Evolutionary conservation across 2,888 invertebrate genomes (phyloP), one percentile per base, ranked within the genome.

Genomic region (Hydrotaea diabolus): DNA sequence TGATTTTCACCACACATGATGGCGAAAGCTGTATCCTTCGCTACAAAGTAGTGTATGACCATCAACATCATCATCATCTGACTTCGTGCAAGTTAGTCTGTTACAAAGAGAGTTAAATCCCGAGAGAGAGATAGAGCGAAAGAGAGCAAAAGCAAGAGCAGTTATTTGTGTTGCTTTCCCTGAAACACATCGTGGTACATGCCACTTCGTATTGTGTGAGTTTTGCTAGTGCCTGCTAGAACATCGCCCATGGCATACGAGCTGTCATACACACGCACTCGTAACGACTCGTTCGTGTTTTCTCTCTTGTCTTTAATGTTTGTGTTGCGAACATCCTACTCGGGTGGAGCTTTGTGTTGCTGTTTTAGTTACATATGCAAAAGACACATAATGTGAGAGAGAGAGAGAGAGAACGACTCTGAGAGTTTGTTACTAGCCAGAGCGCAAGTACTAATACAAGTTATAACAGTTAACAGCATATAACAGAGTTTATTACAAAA

Each of bases 1-100:
- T 92, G 91, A 92, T 90, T 91, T 90, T 90, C 91, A 91, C 90
- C 91, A 91, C 89, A 88, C 82, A 84, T 59, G 46, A 74, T 36
- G 79, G 79, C 85, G 73, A 85, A 85, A 85, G 82, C 82, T 85
- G 82, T 85, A 79, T 82, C 79, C 78, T 80, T 62, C 39, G 46
- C 15, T n/a, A 69, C 62, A 31, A 31, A 31, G 15, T 26, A 62
- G 21, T 62, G 80, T 72, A 72, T 66, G 49, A 57, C 66, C 71
- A 57, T 43, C 31, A 31, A 4, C 31, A 72, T 66, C 39, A 57
- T 57, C 71, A 57, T 43, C 31, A 31, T 31, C 31, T 31, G 31
- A 31, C 31, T 31, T 31, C 36, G 26, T n/a, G 43, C 53, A 57
- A 79, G 36, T 69, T 26, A n/a, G 72, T 69, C 85, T 77, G 76